A percentile compares a stretch with the other conserved stretches of the same genome.
Evolutionary conservation across 92 coral and sea anemone genomes (phyloP).

Genomic region (Palythoa caribaeorum): DNA sequence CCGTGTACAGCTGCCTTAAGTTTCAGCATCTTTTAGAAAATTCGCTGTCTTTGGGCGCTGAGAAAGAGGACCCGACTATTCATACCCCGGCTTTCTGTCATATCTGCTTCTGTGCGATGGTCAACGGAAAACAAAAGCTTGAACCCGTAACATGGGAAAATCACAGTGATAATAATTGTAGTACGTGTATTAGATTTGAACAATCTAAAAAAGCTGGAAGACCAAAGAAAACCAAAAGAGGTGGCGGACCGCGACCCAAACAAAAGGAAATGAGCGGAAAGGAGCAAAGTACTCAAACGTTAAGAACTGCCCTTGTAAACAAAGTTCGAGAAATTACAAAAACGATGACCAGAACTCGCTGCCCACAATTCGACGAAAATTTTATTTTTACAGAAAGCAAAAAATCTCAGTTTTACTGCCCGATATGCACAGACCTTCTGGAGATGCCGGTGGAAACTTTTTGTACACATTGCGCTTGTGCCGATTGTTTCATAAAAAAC

Average conservation of each 20-base stretch:
- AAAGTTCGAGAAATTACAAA: slow-evolving; percentile 6
- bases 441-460: slow-evolving; percentile 15
- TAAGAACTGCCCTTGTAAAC: slow-evolving; percentile 3
- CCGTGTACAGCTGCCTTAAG: slow-evolving; percentile 8
- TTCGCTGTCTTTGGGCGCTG: not conserved
- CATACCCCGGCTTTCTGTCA: slow-evolving; percentile 13
- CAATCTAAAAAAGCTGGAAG: slow-evolving; percentile 33
- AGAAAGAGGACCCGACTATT: slow-evolving; percentile 5
- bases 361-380: slow-evolving; percentile 17
- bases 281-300: not conserved
- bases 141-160: slow-evolving; percentile 14
- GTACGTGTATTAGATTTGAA: slow-evolving; percentile 23
- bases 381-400: slow-evolving; percentile 19
- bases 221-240: slow-evolving; percentile 22
- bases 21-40: slow-evolving; percentile 3
- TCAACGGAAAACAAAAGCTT: not conserved
- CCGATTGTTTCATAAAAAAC: slow-evolving; percentile 31
- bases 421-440: slow-evolving; percentile 24
- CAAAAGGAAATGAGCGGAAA: not conserved
- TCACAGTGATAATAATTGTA: slow-evolving; percentile 15
- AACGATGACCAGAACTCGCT: slow-evolving; percentile 7
- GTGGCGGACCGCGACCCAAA: not conserved
- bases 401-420: slow-evolving; percentile 24
- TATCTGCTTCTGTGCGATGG: slow-evolving; percentile 28
- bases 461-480: slow-evolving; percentile 39